Evolutionary conservation across 2,797 vertebrate genomes (phyloP).

Genomic region (Gephyroberyx darwinii): DNA sequence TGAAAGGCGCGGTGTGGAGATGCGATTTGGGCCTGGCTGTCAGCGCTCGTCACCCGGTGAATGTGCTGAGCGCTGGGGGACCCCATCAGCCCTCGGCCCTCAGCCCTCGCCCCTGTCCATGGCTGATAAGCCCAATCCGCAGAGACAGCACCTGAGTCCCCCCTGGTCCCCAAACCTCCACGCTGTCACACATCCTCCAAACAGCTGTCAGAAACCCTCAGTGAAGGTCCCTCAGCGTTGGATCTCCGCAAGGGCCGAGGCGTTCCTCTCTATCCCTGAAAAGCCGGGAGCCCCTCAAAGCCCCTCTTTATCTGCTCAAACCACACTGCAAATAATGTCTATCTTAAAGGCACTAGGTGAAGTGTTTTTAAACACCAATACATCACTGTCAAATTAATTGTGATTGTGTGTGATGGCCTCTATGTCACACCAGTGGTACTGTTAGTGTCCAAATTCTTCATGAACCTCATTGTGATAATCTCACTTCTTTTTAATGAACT

Average conservation of each 20-base stretch:
- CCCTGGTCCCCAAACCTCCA: conserved; percentile 46
- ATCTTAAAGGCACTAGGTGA: conserved; percentile 3
- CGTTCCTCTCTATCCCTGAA: conserved; percentile 10
- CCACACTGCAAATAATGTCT: conserved; percentile 32
- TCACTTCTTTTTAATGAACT: too few species aligned
- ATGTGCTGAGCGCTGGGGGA: conserved; percentile 42
- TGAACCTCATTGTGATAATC: too few species aligned
- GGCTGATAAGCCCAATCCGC: conserved; percentile 75
- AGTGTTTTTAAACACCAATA: too few species aligned
- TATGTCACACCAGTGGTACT: background rate
- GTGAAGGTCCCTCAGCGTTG: conserved; percentile 40
- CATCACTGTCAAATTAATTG: too few species aligned
- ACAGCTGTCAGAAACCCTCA: conserved; percentile 66
- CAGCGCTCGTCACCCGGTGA: conserved; percentile 65
- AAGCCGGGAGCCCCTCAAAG: conserved; percentile 2
- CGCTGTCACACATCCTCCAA: conserved; percentile 61
- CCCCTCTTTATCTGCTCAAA: conserved; percentile 50
- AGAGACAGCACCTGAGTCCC: conserved; percentile 72
- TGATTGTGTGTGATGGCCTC: too few species aligned
- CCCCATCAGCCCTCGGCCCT: conserved; percentile 18
- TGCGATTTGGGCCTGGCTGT: conserved; percentile 70
- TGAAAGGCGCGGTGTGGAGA: conserved; percentile 57
- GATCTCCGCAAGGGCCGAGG: conserved; percentile 20
- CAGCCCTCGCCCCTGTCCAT: conserved; percentile 54
- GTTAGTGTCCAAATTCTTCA: too few species aligned